phyloP scores from a whole-genome alignment of 1,140 invertebrate genomes.

The Leptinotarsa undecemlineata region DNA sequence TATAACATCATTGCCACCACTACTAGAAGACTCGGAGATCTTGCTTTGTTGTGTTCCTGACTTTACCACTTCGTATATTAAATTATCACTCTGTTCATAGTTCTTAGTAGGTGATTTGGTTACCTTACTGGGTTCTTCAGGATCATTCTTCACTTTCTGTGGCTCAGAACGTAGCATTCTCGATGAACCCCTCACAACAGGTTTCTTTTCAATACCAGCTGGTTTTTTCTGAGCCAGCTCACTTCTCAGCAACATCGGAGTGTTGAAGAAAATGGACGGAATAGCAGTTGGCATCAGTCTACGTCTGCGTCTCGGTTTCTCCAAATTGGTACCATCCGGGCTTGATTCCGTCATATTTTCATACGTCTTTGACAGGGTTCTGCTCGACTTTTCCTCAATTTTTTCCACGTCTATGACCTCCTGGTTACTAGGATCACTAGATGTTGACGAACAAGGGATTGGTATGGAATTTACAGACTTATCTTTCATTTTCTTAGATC shows the following conservation, averaged over 20 bases:
- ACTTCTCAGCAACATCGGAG: constrained; percentile 23
- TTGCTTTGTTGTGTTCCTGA: background rate
- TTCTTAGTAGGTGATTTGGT: background rate
- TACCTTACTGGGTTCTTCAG: background rate
- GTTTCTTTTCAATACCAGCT: background rate
- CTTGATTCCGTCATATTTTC: background rate
- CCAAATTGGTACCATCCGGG: background rate
- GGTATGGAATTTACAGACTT: background rate
- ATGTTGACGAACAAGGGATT: no score
- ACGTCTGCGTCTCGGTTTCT: constrained; percentile 23
- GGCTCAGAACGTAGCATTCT: background rate
- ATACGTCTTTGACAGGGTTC: background rate
- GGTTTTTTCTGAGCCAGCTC: constrained; percentile 21
- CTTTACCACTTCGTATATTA: constrained; percentile 22
- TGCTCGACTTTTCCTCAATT: background rate
- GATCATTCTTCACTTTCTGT: background rate
- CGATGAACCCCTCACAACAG: background rate
- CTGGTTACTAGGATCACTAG: no score
- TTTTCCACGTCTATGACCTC: background rate
- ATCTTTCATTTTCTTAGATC: constrained; percentile 5
- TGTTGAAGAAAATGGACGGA: constrained; percentile 25
- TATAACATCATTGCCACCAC: background rate
- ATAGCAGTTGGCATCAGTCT: constrained; percentile 22
- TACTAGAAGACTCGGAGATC: background rate
- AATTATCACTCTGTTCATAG: constrained; percentile 14